phyloP scores from a whole-genome alignment of 35 echinoderm and acorn worm species.

The Anneissia japonica region DNA sequence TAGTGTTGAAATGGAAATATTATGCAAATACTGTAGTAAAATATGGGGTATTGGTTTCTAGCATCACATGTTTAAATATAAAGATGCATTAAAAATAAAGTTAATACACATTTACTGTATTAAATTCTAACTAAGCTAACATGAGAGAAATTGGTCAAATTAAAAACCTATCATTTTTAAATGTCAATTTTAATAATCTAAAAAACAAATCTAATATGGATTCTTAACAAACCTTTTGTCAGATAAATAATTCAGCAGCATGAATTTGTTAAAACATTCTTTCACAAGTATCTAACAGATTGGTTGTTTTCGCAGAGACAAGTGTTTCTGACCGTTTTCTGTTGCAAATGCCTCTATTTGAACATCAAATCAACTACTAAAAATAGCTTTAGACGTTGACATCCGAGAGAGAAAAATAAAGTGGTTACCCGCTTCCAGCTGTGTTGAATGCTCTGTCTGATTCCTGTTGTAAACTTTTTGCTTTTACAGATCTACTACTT shows the following conservation, averaged over 20 bases:
- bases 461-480: background rate
- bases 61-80: too few relatives aligned
- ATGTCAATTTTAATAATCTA: too few relatives aligned
- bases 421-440: background rate
- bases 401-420: background rate
- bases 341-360: background rate
- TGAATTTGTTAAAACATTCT: background rate
- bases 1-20: too few relatives aligned
- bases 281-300: background rate
- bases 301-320: background rate
- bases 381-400: background rate
- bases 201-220: too few relatives aligned
- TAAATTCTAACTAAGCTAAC: too few relatives aligned
- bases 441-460: background rate
- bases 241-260: background rate
- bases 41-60: too few relatives aligned
- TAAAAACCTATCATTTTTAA: too few relatives aligned
- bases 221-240: background rate
- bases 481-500: background rate
- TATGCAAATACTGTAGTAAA: too few relatives aligned
- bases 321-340: background rate
- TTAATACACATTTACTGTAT: too few relatives aligned
- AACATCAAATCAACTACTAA: background rate
- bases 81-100: too few relatives aligned
- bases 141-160: too few relatives aligned